Conservation (phyloP, 2,113 vertebrate species). For the Thalassoma bifasciatum region DNA sequence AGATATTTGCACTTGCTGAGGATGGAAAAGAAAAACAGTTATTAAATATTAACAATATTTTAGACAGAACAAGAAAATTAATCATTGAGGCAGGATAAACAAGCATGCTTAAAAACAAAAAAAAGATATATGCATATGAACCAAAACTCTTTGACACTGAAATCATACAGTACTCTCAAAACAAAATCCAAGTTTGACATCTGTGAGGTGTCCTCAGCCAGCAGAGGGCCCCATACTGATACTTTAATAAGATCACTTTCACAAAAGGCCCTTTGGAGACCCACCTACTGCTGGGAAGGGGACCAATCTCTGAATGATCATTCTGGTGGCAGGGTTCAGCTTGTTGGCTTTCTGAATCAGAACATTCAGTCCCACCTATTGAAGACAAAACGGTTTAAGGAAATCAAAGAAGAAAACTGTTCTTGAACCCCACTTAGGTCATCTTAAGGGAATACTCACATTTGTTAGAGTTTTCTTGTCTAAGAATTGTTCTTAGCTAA, state of each 20-base stretch:
- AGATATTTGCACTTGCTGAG: constrained; percentile 96
- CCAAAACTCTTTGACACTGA: too few species aligned
- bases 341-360: constrained; percentile 94
- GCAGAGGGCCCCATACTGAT: constrained; percentile 22
- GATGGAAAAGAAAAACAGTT: neutral
- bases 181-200: neutral
- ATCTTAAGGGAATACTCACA: too few species aligned
- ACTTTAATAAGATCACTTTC: neutral
- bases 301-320: constrained; percentile 95
- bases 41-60: neutral
- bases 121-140: too few species aligned
- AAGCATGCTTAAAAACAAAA: too few species aligned
- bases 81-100: neutral
- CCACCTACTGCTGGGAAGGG: constrained; percentile 98
- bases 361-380: constrained; percentile 95
- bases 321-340: constrained; percentile 91
- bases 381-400: constrained; percentile 6
- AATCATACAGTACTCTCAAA: too few species aligned
- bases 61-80: neutral
- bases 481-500: too few species aligned
- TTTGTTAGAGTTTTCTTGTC: too few species aligned
- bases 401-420: neutral
- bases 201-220: constrained; percentile 4
- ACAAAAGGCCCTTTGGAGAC: constrained; percentile 43
- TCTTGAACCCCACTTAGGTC: too few species aligned